Evolutionary conservation across 2,888 invertebrate species (phyloP).

Genomic region (Orchesella flavescens): DNA sequence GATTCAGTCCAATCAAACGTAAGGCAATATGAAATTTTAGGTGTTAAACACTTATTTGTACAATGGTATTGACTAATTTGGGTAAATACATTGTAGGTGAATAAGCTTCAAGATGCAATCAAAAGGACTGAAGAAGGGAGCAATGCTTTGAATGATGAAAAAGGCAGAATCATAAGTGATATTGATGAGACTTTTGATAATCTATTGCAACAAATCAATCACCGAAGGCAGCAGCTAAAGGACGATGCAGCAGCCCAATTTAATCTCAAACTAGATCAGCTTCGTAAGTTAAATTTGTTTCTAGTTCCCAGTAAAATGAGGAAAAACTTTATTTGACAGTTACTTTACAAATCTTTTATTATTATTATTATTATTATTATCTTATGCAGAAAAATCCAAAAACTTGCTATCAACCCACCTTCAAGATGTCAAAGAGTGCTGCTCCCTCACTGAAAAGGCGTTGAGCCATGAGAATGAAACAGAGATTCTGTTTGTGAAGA

Average conservation of each 20-base stretch:
- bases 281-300: constrained; percentile 63
- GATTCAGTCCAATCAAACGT: constrained; percentile 72
- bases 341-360: background rate
- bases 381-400: constrained; percentile 74
- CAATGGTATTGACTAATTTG: background rate
- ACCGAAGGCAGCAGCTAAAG: constrained; percentile 66
- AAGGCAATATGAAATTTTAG: constrained; percentile 35
- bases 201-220: constrained; percentile 68
- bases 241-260: constrained; percentile 68
- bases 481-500: constrained; percentile 76
- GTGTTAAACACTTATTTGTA: background rate
- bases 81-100: constrained; percentile 66
- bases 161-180: constrained; percentile 66
- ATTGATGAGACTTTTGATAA: constrained; percentile 69
- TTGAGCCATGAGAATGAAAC: constrained; percentile 75
- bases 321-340: too few relatives aligned
- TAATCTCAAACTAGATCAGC: constrained; percentile 68
- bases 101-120: constrained; percentile 71
- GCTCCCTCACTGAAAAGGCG: constrained; percentile 76
- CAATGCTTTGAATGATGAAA: constrained; percentile 68
- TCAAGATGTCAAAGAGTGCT: constrained; percentile 74
- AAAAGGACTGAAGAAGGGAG: constrained; percentile 70
- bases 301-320: background rate
- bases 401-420: constrained; percentile 73
- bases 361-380: background rate